A percentile compares a stretch with the other conserved stretches of the same genome.
Evolutionary conservation across 2,888 invertebrate species (phyloP).

Genomic region (Drosophila tripunctata): DNA sequence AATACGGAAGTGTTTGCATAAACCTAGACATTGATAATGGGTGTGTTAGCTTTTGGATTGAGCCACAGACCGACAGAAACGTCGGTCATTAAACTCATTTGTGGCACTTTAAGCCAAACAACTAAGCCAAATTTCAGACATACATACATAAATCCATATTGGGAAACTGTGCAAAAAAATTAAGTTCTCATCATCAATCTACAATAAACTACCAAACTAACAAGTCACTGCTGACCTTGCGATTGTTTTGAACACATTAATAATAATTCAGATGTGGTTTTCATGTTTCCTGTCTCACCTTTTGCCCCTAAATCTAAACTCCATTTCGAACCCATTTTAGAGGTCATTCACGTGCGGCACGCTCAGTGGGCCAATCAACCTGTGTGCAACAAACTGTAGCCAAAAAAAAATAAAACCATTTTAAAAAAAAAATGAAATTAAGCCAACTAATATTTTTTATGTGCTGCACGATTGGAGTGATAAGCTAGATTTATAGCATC

Average conservation of each 20-base stretch:
- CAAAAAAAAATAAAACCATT: slow-evolving; percentile 33
- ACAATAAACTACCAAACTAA: slow-evolving; percentile 27
- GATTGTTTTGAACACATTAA: slow-evolving; percentile 50
- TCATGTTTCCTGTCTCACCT: slow-evolving; percentile 44
- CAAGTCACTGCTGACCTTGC: slow-evolving; percentile 68
- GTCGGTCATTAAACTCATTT: slow-evolving; percentile 73
- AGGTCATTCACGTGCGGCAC: slow-evolving; percentile 67
- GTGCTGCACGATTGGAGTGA: slow-evolving; percentile 46
- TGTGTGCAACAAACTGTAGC: slow-evolving; percentile 72
- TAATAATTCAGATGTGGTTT: slow-evolving; percentile 54
- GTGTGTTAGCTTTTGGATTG: slow-evolving; percentile 38
- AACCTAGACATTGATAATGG: slow-evolving; percentile 1
- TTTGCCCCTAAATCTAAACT: slow-evolving; percentile 10
- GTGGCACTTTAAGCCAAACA: slow-evolving; percentile 7
- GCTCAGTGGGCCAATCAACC: slow-evolving; percentile 53
- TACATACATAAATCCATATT: slow-evolving; percentile 53
- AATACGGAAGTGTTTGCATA: slow-evolving; percentile 61
- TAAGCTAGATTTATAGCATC: slow-evolving; percentile 29
- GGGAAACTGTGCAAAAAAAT: slow-evolving; percentile 28
- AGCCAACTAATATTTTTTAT: slow-evolving; percentile 6
- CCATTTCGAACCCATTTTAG: slow-evolving; percentile 44
- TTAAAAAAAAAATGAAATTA: slow-evolving; percentile 6
- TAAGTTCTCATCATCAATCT: slow-evolving; percentile 62
- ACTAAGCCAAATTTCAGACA: slow-evolving; percentile 2
- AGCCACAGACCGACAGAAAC: neutral